These are phyloP conservation scores for Bolinopsis microptera DNA, from an alignment of 37 sponge, comb jelly and placozoan genomes.

Conservation along the genomic window DNA sequence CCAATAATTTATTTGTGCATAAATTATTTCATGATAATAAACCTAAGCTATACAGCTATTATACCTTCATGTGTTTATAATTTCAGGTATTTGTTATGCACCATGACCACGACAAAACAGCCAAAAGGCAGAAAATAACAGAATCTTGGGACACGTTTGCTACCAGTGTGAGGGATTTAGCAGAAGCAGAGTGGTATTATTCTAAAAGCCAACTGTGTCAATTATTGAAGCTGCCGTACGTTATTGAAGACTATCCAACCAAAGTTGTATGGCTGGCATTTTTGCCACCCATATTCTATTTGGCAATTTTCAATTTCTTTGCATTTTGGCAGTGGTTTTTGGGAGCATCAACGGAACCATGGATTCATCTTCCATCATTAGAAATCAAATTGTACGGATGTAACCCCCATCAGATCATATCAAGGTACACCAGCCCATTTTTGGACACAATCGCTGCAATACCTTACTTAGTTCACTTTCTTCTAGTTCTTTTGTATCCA, in stretches of 20 bases:
- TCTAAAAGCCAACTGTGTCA: slow-evolving; percentile 24
- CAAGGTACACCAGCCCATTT: slow-evolving; percentile 11
- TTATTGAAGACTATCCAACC: slow-evolving; percentile 22
- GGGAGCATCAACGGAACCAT: slow-evolving; percentile 13
- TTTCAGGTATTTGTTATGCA: not conserved
- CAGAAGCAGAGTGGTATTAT: slow-evolving; percentile 59
- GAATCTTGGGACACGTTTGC: slow-evolving; percentile 57
- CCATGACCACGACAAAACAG: not conserved
- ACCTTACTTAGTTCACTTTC: slow-evolving; percentile 49
- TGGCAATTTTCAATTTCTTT: slow-evolving; percentile 46
- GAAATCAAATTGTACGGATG: slow-evolving; percentile 20
- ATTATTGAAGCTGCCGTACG: not conserved
- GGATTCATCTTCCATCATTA: slow-evolving; percentile 24
- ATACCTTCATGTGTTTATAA: too few species aligned
- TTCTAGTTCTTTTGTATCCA: slow-evolving; percentile 1
- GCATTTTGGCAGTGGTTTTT: slow-evolving; percentile 60
- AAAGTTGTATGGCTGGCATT: not conserved
- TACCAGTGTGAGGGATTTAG: slow-evolving; percentile 49
- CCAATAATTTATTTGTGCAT: too few species aligned
- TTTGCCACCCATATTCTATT: slow-evolving; percentile 18
- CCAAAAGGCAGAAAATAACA: slow-evolving; percentile 35
- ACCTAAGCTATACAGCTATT: too few species aligned
- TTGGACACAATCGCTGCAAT: slow-evolving; percentile 33
- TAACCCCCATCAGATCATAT: slow-evolving; percentile 37
- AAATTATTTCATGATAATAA: too few species aligned